Evolutionary conservation across 2,797 vertebrate genomes (phyloP).

Genomic region (Chelidonichthys spinosus): DNA sequence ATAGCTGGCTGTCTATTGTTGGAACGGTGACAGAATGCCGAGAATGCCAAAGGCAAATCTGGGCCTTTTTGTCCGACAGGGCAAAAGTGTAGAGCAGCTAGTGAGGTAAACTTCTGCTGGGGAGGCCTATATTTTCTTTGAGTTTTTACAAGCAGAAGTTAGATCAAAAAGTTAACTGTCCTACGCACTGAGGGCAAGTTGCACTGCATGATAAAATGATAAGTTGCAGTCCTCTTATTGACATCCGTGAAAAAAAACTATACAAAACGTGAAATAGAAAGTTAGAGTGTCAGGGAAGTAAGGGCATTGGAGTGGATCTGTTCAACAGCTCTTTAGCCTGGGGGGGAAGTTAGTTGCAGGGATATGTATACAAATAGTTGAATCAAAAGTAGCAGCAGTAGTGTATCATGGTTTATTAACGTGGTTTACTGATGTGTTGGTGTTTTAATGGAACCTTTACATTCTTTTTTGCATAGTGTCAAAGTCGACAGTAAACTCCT

Average conservation of each 20-base stretch:
- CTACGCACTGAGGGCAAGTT: not conserved
- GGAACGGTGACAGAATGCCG: slow-evolving; percentile 32
- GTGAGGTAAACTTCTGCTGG: not conserved
- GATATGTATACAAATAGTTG: not conserved
- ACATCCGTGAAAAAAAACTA: not conserved
- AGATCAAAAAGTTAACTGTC: not conserved
- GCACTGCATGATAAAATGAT: not conserved
- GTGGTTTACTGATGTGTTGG: not conserved
- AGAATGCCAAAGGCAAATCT: slow-evolving; percentile 31
- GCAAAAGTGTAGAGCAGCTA: slow-evolving; percentile 25
- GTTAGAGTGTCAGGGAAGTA: not conserved
- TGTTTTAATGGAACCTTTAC: slow-evolving; percentile 1
- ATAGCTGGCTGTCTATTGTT: slow-evolving; percentile 16
- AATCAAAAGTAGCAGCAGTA: not conserved
- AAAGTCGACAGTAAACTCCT: not conserved
- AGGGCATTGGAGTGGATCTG: slow-evolving; percentile 6
- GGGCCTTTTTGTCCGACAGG: slow-evolving; percentile 2
- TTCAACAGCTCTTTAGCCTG: not conserved
- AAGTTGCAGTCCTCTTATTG: not conserved
- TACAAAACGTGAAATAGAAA: not conserved
- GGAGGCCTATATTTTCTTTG: not conserved
- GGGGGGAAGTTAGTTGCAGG: not conserved
- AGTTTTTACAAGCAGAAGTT: slow-evolving; percentile 1
- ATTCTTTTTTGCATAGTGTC: not conserved
- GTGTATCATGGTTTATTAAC: not conserved